Percentiles rank a stretch among this genome's conserved stretches.
Conservation (phyloP, 2,113 vertebrate genomes). For the Carassius carassius region DNA sequence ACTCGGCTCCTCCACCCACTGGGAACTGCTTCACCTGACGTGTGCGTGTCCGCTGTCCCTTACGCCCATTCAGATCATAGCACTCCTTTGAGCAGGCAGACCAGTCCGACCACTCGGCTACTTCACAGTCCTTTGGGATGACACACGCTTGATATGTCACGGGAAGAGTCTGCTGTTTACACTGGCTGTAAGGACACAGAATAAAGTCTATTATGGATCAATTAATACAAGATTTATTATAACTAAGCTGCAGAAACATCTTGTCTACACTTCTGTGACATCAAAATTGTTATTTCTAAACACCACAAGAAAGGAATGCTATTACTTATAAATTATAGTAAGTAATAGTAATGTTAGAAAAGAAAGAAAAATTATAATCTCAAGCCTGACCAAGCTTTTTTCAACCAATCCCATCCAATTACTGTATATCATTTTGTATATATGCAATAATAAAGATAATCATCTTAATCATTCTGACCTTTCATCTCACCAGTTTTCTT, state of each 20-base stretch:
- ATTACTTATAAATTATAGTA: not conserved
- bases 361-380: not conserved
- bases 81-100: constrained; percentile 88
- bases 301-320: not conserved
- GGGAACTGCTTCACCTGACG: constrained; percentile 84
- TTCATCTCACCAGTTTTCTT: constrained; percentile 33
- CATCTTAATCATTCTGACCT: constrained; percentile 39
- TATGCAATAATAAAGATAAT: constrained; percentile 17
- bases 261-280: not conserved
- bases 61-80: constrained; percentile 78
- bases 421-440: constrained; percentile 11
- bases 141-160: constrained; percentile 93
- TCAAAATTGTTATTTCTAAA: not conserved
- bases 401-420: constrained; percentile 15
- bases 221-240: not conserved
- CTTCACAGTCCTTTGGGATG: constrained; percentile 87
- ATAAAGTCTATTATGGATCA: not conserved
- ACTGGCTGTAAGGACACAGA: constrained; percentile 77
- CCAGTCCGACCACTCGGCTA: constrained; percentile 92
- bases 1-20: constrained; percentile 80
- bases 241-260: not conserved
- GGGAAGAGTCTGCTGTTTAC: constrained; percentile 85
- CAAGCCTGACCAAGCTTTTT: not conserved
- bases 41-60: constrained; percentile 80
- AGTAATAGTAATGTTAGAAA: no score